Conservation (phyloP, 2,113 vertebrate genomes). For the Tretioscincus oriximinensis region DNA sequence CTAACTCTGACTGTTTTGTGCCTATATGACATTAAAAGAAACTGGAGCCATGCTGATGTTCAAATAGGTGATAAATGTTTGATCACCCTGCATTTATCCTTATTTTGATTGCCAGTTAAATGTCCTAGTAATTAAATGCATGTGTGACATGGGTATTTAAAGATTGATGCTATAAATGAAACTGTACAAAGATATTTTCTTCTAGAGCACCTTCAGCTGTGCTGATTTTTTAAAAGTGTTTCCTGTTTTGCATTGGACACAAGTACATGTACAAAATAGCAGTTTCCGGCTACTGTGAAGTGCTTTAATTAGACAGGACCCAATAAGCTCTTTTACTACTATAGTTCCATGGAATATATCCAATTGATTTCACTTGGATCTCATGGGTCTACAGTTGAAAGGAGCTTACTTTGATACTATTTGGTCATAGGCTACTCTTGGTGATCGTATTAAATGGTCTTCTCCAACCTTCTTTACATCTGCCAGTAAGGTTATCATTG, state of each 20-base stretch:
- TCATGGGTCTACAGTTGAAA: no score
- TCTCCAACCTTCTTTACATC: no score
- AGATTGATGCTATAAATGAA: background rate
- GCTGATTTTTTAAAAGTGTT: background rate
- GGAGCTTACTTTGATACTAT: no score
- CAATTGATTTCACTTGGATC: no score
- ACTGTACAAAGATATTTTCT: background rate
- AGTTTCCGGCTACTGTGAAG: background rate
- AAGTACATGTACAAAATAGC: background rate
- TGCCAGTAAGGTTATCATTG: no score
- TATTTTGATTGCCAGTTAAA: background rate
- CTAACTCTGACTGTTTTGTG: background rate
- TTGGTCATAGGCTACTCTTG: no score
- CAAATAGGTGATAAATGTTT: background rate
- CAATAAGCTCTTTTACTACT: no score
- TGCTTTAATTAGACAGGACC: no score
- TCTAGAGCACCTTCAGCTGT: background rate
- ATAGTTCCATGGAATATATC: no score
- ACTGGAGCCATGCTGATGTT: background rate
- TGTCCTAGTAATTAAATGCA: background rate
- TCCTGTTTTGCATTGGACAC: background rate
- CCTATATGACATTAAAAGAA: background rate
- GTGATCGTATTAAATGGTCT: no score
- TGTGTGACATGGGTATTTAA: background rate
- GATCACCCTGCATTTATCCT: background rate